These are phyloP conservation scores for Leptodirus hochenwartii DNA, from an alignment of 2,888 invertebrate genomes.

Conservation along the genomic window DNA sequence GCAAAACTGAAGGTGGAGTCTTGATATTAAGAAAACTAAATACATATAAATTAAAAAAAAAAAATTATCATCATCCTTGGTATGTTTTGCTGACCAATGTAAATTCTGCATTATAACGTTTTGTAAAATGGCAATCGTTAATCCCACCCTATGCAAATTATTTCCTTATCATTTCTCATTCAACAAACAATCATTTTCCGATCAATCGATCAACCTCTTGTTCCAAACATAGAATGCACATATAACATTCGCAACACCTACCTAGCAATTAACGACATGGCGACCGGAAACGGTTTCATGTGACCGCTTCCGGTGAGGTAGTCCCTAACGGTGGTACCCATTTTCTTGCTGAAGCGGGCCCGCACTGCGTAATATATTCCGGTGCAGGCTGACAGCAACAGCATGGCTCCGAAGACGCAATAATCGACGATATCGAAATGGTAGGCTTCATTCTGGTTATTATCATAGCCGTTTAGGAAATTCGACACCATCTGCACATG, in stretches of 20 bases:
- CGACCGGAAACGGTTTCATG: slow-evolving; percentile 64
- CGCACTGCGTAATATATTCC: slow-evolving; percentile 50
- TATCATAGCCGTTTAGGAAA: too few relatives aligned
- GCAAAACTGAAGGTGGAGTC: too few relatives aligned
- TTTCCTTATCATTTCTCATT: too few relatives aligned
- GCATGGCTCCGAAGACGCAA: slow-evolving; percentile 49
- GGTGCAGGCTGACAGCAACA: slow-evolving; percentile 54
- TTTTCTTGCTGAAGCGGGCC: slow-evolving; percentile 26
- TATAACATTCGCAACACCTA: slow-evolving; percentile 19
- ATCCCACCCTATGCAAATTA: too few relatives aligned
- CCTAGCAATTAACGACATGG: slow-evolving; percentile 76
- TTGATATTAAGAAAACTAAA: too few relatives aligned
- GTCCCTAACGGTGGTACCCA: slow-evolving; percentile 33
- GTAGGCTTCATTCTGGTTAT: slow-evolving; percentile 14
- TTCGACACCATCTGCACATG: background rate
- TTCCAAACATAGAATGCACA: slow-evolving; percentile 5
- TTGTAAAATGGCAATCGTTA: too few relatives aligned
- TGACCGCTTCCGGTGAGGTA: slow-evolving; percentile 61
- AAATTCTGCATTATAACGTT: too few relatives aligned
- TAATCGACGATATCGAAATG: slow-evolving; percentile 36
- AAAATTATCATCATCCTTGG: too few relatives aligned
- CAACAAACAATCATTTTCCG: background rate
- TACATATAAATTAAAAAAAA: too few relatives aligned
- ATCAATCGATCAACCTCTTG: slow-evolving; percentile 1
- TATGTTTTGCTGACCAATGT: too few relatives aligned